These are phyloP conservation scores for Chrysolina oricalcia DNA, from an alignment of 2,888 invertebrate species.

Conservation along the genomic window DNA sequence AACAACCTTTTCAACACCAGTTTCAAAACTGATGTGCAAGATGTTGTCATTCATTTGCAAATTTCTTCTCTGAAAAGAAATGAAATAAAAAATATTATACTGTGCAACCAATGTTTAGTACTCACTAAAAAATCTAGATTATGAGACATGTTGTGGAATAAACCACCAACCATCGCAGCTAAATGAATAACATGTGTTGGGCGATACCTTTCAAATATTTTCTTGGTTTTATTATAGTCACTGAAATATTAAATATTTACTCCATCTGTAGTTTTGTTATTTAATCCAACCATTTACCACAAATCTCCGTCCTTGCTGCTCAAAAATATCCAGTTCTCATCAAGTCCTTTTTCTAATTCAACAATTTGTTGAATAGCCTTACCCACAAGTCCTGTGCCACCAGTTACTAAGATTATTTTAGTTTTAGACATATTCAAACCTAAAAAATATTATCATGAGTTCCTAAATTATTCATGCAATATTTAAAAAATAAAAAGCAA, in stretches of 20 bases:
- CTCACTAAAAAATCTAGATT: conserved; percentile 97
- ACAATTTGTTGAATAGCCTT: conserved; percentile 86
- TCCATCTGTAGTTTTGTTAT: background rate
- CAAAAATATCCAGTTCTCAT: conserved; percentile 93
- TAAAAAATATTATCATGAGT: background rate
- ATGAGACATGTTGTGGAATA: conserved; percentile 96
- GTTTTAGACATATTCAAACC: conserved; percentile 52
- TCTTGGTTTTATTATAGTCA: conserved; percentile 81
- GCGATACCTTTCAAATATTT: conserved; percentile 84
- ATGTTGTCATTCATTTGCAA: conserved; percentile 97
- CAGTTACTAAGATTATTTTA: conserved; percentile 89
- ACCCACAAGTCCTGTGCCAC: conserved; percentile 96
- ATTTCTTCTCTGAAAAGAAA: conserved; percentile 83
- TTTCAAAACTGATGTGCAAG: conserved; percentile 84
- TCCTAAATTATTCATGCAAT: background rate
- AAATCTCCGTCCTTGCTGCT: conserved; percentile 95
- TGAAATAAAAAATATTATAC: conserved; percentile 8
- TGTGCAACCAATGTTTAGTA: conserved; percentile 40
- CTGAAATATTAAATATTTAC: conserved; percentile 73
- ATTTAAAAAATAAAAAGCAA: too few relatives aligned
- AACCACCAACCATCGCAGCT: conserved; percentile 98
- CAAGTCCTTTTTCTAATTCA: conserved; percentile 73
- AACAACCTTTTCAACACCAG: conserved; percentile 92
- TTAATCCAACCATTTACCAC: conserved; percentile 74
- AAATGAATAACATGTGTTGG: conserved; percentile 98